Conservation (phyloP, 2,797 vertebrate genomes). For the Glossophaga mutica region DNA sequence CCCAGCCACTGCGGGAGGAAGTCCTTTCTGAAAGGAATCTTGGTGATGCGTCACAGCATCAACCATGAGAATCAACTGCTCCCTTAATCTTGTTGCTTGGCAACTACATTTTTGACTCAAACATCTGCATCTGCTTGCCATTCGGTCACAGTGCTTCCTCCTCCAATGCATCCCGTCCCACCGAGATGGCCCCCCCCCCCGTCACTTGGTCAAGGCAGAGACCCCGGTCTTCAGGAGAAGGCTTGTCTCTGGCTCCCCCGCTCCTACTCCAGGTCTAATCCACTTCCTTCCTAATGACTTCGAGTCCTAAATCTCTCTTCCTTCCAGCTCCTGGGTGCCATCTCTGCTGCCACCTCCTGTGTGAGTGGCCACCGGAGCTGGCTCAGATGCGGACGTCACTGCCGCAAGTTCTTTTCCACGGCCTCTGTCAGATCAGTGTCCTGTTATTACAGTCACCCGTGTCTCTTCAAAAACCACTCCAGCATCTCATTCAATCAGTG, state of each 20-base stretch:
- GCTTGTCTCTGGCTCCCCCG: not conserved
- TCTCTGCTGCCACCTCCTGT: not conserved
- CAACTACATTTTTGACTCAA: too few species aligned
- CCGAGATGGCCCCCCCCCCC: too few species aligned
- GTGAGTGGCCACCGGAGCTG: not conserved
- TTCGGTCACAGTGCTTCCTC: not conserved
- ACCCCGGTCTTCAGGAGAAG: too few species aligned
- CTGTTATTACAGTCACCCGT: not conserved
- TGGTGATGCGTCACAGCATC: not conserved
- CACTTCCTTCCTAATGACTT: fast-evolving
- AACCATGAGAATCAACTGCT: not conserved
- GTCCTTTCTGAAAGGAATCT: not conserved
- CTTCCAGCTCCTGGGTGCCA: not conserved
- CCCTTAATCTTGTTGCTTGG: too few species aligned
- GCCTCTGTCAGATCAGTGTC: not conserved
- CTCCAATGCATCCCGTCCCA: not conserved
- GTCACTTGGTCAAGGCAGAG: not conserved
- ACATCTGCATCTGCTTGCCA: too few species aligned
- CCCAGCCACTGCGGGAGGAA: not conserved
- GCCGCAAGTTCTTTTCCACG: not conserved
- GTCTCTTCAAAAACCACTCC: not conserved
- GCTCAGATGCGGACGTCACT: not conserved
- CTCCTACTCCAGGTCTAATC: not conserved
- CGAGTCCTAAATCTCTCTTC: not conserved
- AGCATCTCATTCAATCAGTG: not conserved